Evolutionary conservation across 2,797 vertebrate species (phyloP).

Genomic region (Thalassophryne amazonica): DNA sequence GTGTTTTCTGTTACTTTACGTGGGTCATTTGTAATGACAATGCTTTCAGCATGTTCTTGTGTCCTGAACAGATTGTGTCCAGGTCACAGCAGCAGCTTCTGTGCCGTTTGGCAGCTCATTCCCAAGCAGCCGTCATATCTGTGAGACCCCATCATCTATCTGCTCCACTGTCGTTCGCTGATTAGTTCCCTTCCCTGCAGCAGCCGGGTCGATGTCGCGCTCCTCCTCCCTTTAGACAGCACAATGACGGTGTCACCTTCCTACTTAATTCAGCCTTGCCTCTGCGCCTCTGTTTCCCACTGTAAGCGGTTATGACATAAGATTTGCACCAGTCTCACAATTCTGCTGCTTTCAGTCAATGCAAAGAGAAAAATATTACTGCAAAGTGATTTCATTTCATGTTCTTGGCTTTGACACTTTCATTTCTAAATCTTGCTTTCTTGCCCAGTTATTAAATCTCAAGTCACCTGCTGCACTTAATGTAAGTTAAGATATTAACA

Average conservation of each 20-base stretch:
- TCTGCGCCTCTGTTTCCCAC: neutral
- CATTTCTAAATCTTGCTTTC: neutral
- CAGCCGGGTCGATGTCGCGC: neutral
- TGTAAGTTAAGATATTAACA: neutral
- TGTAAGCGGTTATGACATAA: neutral
- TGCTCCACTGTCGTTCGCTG: neutral
- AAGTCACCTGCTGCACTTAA: neutral
- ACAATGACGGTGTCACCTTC: slow-evolving; percentile 8
- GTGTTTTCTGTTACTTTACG: neutral
- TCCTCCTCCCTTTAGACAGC: slow-evolving; percentile 6
- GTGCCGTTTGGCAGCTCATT: neutral
- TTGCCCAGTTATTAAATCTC: slow-evolving; percentile 3
- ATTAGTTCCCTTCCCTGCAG: neutral
- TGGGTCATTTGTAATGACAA: neutral
- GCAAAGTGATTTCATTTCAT: neutral
- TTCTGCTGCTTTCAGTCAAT: neutral
- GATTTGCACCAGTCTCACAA: neutral
- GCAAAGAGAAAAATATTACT: no score
- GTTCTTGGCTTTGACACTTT: neutral
- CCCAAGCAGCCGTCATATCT: neutral
- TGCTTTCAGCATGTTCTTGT: no score
- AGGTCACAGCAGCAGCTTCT: neutral
- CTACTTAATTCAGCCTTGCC: neutral
- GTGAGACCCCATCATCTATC: slow-evolving; percentile 1
- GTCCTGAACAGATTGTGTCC: neutral